Conservation (phyloP, 2,113 vertebrate species). For the Tragelaphus scriptus region DNA sequence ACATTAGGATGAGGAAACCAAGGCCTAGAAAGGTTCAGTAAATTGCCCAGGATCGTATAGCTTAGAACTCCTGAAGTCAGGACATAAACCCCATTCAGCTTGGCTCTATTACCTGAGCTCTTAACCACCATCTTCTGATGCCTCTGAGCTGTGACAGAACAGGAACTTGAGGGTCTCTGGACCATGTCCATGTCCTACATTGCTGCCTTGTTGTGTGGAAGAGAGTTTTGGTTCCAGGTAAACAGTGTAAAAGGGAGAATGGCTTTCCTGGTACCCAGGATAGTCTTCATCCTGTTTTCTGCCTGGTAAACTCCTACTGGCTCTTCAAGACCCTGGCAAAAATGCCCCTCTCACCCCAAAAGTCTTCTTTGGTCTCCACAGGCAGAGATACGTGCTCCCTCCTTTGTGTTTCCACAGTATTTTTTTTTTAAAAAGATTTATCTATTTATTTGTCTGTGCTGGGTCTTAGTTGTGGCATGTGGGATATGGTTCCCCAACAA, state of each 20-base stretch:
- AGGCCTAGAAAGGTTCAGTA: background rate
- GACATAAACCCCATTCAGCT: background rate
- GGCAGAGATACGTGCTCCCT: background rate
- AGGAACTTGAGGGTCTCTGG: background rate
- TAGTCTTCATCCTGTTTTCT: background rate
- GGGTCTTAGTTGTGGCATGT: background rate
- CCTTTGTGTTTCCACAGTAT: background rate
- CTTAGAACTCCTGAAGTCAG: background rate
- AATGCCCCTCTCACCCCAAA: background rate
- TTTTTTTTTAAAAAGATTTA: background rate
- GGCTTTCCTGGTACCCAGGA: background rate
- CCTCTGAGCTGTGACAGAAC: background rate
- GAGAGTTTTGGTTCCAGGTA: background rate
- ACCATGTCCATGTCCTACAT: accelerated
- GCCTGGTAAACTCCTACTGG: background rate
- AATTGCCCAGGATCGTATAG: background rate
- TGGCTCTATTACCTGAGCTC: background rate
- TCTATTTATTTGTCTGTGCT: background rate
- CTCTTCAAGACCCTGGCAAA: background rate
- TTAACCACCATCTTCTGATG: background rate
- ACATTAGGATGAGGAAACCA: background rate
- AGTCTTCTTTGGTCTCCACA: background rate
- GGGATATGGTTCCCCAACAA: background rate
- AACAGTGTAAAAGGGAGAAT: background rate
- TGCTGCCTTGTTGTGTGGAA: background rate